Evolutionary conservation across 1,140 invertebrate species (phyloP).

Genomic region (Carcinoscorpius rotundicauda): DNA sequence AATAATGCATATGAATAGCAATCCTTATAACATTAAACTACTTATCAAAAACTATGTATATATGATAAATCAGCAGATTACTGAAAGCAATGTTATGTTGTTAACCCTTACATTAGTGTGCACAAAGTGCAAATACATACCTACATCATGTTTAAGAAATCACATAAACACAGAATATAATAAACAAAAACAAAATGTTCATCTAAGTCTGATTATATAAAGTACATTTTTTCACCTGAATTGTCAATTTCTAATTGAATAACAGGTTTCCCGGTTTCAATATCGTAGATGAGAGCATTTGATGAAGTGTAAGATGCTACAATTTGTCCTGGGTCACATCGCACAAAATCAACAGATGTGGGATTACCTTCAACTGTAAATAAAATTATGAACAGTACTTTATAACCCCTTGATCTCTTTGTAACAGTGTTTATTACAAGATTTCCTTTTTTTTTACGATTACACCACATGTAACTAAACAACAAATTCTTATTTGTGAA

Average conservation of each 20-base stretch:
- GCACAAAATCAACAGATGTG: conserved; percentile 88
- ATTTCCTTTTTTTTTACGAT: too few species aligned
- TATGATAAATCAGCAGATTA: too few species aligned
- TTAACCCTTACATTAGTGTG: too few species aligned
- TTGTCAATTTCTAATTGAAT: conserved; percentile 48
- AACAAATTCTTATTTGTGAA: too few species aligned
- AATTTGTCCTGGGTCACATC: conserved; percentile 80
- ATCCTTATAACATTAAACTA: too few species aligned
- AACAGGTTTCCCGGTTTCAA: conserved; percentile 72
- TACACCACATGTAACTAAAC: too few species aligned
- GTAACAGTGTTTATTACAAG: too few species aligned
- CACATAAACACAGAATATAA: background rate
- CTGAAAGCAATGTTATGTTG: too few species aligned
- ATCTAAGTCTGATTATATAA: conserved; percentile 18
- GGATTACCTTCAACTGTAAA: conserved; percentile 56
- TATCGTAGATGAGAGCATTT: conserved; percentile 77
- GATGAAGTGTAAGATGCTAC: conserved; percentile 83
- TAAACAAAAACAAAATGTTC: conserved; percentile 13
- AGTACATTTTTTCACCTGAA: too few species aligned
- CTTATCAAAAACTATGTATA: too few species aligned
- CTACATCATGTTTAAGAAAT: background rate
- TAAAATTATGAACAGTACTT: background rate
- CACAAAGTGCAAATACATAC: background rate
- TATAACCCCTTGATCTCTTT: too few species aligned
- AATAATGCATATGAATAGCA: too few species aligned